Evolutionary conservation across 2,113 vertebrate species (phyloP), one percentile per base, ranked within the genome.

Genomic region (Arothron firmamentum): DNA sequence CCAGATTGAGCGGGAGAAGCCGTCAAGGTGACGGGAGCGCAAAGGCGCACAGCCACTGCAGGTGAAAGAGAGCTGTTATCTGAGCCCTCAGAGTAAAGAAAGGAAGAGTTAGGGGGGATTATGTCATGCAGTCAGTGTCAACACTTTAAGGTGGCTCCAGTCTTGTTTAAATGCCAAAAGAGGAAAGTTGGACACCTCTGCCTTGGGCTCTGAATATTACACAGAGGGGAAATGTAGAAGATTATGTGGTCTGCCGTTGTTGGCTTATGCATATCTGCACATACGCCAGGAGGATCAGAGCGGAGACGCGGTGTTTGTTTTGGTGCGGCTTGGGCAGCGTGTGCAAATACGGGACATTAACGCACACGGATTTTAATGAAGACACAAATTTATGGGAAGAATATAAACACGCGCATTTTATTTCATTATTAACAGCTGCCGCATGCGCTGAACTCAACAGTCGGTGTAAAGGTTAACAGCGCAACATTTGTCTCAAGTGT

Each of bases 401-500:
- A 46, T 17, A 15, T 46, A 46, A 72, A 71, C 65, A 56, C 68
- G 61, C 6, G 8, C 4, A 1, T 16, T 46, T 46, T n/a, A n/a
- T n/a, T 17, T 46, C 14, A n/a, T 15, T n/a, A n/a, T n/a, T 46
- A 17, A 46, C 14, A 17, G 17, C 14, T 2, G 42, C 16, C 17
- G 45, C 13, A 6, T 10, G 45, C 17, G 42, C 68, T 19, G 19
- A 75, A 65, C 70, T 67, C 55, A 77, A 59, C 25, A 73, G 75
- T 85, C 77, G 87, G 78, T 57, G 51, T 51, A 48, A 77, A 85
- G 87, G 87, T 87, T 82, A 88, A 76, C 76, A 52, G 54, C 54
- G 69, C 50, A 81, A 74, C 67, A 77, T 75, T 81, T 77, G 78
- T 75, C 77, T 82, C 65, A 58, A 70, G 78, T 75, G 59, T 75